Evolutionary conservation across 2,888 invertebrate species (phyloP).

Genomic region (Petrolisthes manimaculis): DNA sequence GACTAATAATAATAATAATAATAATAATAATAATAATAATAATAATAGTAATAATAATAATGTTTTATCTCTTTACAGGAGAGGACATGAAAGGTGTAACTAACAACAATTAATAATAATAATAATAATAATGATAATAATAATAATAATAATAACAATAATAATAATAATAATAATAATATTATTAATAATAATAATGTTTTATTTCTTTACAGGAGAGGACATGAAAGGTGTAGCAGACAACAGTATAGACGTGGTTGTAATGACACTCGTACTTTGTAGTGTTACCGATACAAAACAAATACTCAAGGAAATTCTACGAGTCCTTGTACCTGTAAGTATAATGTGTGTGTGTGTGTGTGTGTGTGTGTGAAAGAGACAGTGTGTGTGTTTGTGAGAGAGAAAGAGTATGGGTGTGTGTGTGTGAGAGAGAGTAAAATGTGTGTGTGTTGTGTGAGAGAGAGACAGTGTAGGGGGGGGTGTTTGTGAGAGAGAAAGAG

Average conservation of each 20-base stretch:
- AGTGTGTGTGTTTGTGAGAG: too few relatives aligned
- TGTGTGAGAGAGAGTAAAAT: too few relatives aligned
- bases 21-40: neutral
- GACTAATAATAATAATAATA: neutral
- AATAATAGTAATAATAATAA: neutral
- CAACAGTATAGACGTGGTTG: slow-evolving; percentile 68
- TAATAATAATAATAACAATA: neutral
- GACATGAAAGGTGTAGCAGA: slow-evolving; percentile 67
- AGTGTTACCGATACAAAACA: slow-evolving; percentile 67
- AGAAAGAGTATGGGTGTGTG: too few relatives aligned
- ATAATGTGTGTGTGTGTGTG: neutral
- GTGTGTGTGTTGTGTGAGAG: too few relatives aligned
- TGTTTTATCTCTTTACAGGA: slow-evolving; percentile 49
- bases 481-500: too few relatives aligned
- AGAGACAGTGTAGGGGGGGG: too few relatives aligned
- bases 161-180: neutral
- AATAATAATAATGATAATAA: neutral
- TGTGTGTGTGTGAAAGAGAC: too few relatives aligned
- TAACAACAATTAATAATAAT: slow-evolving; percentile 5
- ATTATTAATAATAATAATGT: neutral
- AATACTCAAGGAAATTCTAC: slow-evolving; percentile 67
- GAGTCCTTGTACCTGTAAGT: slow-evolving; percentile 68
- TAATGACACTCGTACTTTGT: slow-evolving; percentile 68
- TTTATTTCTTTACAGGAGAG: slow-evolving; percentile 66
- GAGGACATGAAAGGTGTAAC: slow-evolving; percentile 67